Evolutionary conservation across 2,113 vertebrate genomes (phyloP).

Genomic region (Ceyx margarethae): DNA sequence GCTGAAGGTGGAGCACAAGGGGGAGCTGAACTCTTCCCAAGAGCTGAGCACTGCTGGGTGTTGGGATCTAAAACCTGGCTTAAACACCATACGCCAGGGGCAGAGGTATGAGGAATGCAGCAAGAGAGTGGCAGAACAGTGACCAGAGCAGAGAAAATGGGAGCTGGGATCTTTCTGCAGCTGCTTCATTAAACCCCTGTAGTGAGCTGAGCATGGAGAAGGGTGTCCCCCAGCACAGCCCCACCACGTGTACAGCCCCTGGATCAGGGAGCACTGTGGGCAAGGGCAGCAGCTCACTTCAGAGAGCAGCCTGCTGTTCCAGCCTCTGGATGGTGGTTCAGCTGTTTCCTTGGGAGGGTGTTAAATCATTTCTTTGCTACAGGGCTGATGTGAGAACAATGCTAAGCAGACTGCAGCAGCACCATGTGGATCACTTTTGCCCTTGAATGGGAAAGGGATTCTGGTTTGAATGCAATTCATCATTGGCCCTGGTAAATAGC

Average conservation of each 20-base stretch:
- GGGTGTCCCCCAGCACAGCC: not conserved
- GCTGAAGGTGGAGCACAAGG: not conserved
- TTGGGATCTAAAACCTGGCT: not conserved
- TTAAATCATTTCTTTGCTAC: conserved; percentile 36
- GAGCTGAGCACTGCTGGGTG: not conserved
- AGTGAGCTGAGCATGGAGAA: not conserved
- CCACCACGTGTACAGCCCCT: rapidly evolving
- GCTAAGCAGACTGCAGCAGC: conserved; percentile 42
- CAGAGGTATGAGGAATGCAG: not conserved
- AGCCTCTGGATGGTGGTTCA: not conserved
- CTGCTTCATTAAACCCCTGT: not conserved
- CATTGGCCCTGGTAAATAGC: not conserved
- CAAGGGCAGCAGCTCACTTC: not conserved
- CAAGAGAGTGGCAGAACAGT: not conserved
- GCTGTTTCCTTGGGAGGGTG: conserved; percentile 2
- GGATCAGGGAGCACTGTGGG: not conserved
- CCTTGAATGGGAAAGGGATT: conserved; percentile 34
- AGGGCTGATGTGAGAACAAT: conserved; percentile 30
- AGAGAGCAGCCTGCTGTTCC: not conserved
- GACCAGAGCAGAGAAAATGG: not conserved
- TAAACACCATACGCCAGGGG: not conserved
- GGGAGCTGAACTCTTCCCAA: not conserved
- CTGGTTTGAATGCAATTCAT: conserved; percentile 31
- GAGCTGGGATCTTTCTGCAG: not conserved
- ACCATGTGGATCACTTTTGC: conserved; percentile 27